phyloP scores from a whole-genome alignment of 2,797 vertebrate species.

The Amblyopsis hoosieri region DNA sequence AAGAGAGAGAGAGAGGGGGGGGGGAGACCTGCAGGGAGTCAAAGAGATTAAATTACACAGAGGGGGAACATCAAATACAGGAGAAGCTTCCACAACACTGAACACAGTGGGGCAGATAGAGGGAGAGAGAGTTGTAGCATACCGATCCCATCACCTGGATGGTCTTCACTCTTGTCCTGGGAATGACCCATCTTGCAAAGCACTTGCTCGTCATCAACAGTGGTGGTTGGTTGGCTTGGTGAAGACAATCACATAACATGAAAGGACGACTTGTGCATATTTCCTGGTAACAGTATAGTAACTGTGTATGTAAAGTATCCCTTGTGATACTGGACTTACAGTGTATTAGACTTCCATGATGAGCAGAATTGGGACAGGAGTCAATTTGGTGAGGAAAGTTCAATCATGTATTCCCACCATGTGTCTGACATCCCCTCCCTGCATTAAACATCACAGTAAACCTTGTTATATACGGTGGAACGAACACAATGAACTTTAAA shows the following conservation, averaged over 20 bases:
- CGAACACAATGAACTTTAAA: conserved; percentile 7
- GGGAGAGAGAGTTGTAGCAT: conserved; percentile 32
- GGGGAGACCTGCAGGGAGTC: conserved; percentile 72
- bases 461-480: too few species aligned
- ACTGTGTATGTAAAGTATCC: neutral
- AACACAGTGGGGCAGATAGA: conserved; percentile 22
- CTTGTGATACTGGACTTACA: neutral
- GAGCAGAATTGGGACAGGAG: neutral
- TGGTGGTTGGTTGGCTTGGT: too few species aligned
- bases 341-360: neutral
- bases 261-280: neutral
- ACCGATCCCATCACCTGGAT: conserved; percentile 8
- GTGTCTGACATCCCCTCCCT: too few species aligned
- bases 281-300: too few species aligned
- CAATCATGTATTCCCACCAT: neutral
- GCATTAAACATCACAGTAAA: conserved; percentile 39
- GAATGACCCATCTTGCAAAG: too few species aligned
- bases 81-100: conserved; percentile 45
- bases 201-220: too few species aligned
- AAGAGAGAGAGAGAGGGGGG: too few species aligned
- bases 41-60: conserved; percentile 80
- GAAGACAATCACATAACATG: neutral
- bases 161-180: too few species aligned
- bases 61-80: conserved; percentile 75
- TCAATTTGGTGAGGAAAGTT: neutral